A percentile compares a stretch with the other conserved stretches of the same genome.
These are phyloP conservation scores for Spisula solida DNA, from an alignment of 2,888 invertebrate species.

Conservation along the genomic window DNA sequence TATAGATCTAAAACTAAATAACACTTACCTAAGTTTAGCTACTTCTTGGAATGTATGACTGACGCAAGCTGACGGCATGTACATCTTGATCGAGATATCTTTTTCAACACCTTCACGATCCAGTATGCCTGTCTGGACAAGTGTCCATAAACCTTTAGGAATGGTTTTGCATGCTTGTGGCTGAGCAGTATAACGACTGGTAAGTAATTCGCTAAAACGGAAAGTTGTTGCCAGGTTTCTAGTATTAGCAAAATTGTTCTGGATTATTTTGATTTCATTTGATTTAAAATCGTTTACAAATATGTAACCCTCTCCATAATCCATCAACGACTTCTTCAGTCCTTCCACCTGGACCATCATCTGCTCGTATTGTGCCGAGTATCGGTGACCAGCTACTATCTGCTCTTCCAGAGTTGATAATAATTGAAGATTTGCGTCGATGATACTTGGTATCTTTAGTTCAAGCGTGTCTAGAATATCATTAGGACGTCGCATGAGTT, in stretches of 20 bases:
- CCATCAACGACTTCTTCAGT: conserved; percentile 71
- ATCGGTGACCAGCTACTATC: conserved; percentile 60
- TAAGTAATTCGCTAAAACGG: conserved; percentile 37
- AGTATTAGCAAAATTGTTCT: conserved; percentile 29
- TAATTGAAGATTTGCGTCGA: conserved; percentile 73
- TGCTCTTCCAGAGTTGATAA: conserved; percentile 72
- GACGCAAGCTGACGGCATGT: conserved; percentile 72
- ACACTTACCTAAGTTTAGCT: conserved; percentile 77
- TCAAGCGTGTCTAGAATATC: conserved; percentile 61
- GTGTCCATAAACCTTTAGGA: conserved; percentile 73
- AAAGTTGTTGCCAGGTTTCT: conserved; percentile 56
- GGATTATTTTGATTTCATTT: conserved; percentile 65
- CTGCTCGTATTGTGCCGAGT: conserved; percentile 67
- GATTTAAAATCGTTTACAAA: conserved; percentile 75
- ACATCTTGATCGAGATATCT: conserved; percentile 74
- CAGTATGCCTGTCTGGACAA: conserved; percentile 67
- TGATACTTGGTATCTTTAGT: conserved; percentile 73
- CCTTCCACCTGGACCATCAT: conserved; percentile 74
- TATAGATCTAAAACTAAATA: too few species aligned
- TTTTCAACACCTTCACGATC: conserved; percentile 53
- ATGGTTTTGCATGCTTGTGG: conserved; percentile 2
- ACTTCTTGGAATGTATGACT: conserved; percentile 77
- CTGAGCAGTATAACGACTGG: conserved; percentile 4
- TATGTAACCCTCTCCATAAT: conserved; percentile 74
- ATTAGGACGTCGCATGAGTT: conserved; percentile 68